Base-by-base conservation (phyloP, 2,113 vertebrate species). In the Amblyopsis rosae region DNA sequence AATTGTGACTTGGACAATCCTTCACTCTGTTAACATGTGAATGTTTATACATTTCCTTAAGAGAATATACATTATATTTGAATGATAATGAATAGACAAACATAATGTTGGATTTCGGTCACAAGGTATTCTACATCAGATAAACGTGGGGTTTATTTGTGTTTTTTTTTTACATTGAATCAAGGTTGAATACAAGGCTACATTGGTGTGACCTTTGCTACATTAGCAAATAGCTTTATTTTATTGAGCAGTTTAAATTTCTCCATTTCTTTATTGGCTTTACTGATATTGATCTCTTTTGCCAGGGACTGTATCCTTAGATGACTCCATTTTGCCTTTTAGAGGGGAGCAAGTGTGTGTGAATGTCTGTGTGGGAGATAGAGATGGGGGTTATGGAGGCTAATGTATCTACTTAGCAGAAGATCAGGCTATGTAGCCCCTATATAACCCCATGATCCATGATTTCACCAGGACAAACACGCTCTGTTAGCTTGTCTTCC, bases 371-470 rank as follows among this genome's bases (percentile, higher is more conserved):
- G 33, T 70, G 65, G 58, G 58, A 63, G 53, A 66, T 26, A 59
- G 56, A 73, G 59, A 54, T 47, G 48, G 57, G 79, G 81, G 81
- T 87, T 81, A 61, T 58, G 67, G 61, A 41, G 69, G 64, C 74
- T 87, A 82, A 84, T 88, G 70, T 83, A 74, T 85, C 73, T 80
- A 65, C 76, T 75, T 81, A 81, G 73, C 76, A 60, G 16, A 70
- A 83, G 63, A 82, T 79, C 70, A 78, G 79, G 72, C 65, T 77
- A 26, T 35, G 62, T 62, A 55, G 70, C 72, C 46, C 59, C 85
- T 56, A 71, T 69, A 58, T 82, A 82, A 87, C 86, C 82, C 72
- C 50, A 35, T 78, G 72, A 80, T 9, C 75, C 76, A 69, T 79
- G 35, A 83, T 76, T 87, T 80, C 67, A 70, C 10, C 65, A 59